A percentile compares a stretch with the other conserved stretches of the same genome.
These are phyloP conservation scores for Sebastes diaconus DNA, from an alignment of 2,797 vertebrate genomes.

Conservation along the genomic window DNA sequence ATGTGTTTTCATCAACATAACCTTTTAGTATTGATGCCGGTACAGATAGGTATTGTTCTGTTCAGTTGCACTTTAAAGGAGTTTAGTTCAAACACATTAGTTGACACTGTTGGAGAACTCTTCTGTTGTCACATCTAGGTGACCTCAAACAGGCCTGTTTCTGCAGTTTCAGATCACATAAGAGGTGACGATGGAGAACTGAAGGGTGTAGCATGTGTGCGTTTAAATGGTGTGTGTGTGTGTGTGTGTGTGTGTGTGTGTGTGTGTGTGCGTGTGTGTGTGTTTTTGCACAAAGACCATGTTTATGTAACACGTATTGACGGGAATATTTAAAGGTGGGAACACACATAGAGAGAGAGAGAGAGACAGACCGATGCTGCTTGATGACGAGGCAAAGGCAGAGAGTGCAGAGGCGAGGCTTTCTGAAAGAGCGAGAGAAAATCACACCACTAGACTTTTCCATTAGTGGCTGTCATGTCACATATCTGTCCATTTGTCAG, in stretches of 20 bases:
- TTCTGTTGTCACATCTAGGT: background rate
- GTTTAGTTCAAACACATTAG: background rate
- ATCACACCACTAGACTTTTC: constrained; percentile 19
- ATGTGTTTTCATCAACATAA: background rate
- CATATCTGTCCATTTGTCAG: constrained; percentile 25
- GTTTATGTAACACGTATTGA: background rate
- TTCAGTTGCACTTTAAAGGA: too few species aligned
- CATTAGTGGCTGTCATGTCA: constrained; percentile 30
- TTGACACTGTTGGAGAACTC: background rate
- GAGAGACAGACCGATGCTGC: background rate
- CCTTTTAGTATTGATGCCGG: background rate
- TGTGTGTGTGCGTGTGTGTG: too few species aligned
- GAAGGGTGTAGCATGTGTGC: background rate
- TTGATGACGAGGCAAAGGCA: background rate
- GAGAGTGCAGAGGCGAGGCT: background rate
- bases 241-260: background rate
- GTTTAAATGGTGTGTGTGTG: too few species aligned
- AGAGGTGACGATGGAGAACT: background rate
- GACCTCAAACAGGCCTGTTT: background rate
- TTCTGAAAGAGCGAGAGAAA: background rate
- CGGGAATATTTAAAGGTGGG: background rate
- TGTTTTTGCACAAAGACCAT: background rate
- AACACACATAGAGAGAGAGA: too few species aligned
- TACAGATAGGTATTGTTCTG: background rate
- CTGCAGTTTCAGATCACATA: background rate